These are phyloP conservation scores for Thunnus thynnus DNA, from an alignment of 2,113 vertebrate genomes.

Conservation along the genomic window DNA sequence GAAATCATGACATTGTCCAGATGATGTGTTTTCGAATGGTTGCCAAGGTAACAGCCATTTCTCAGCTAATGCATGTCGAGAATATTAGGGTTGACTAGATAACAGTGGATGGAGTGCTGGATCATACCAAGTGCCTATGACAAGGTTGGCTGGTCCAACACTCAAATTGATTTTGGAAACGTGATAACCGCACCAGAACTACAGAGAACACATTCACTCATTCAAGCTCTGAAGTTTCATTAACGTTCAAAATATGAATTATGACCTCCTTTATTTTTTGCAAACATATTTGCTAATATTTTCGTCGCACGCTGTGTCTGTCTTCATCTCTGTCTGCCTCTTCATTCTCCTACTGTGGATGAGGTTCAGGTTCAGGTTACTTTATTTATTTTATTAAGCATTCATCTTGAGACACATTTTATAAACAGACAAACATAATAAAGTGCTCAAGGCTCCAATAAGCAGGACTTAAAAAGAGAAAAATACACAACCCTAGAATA, in stretches of 20 bases:
- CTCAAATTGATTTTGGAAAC: slow-evolving; percentile 43
- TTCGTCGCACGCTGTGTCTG: not conserved
- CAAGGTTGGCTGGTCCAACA: slow-evolving; percentile 20
- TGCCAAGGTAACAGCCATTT: slow-evolving; percentile 64
- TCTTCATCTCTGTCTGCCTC: slow-evolving; percentile 1
- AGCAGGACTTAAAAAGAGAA: too few relatives aligned
- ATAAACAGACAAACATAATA: too few relatives aligned
- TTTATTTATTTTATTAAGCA: too few relatives aligned
- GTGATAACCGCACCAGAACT: slow-evolving; percentile 29
- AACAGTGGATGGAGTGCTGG: slow-evolving; percentile 46
- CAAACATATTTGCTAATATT: not conserved
- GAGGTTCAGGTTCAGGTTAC: slow-evolving; percentile 1
- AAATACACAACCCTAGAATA: too few relatives aligned
- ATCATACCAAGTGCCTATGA: slow-evolving; percentile 48
- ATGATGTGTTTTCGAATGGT: slow-evolving; percentile 60
- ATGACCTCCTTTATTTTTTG: not conserved
- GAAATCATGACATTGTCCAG: slow-evolving; percentile 60
- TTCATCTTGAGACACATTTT: too few relatives aligned
- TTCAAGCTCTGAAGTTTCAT: not conserved
- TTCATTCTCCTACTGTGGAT: slow-evolving; percentile 26
- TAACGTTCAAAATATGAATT: slow-evolving; percentile 11
- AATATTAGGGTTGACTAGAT: slow-evolving; percentile 40
- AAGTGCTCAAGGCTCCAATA: too few relatives aligned
- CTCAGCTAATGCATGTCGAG: slow-evolving; percentile 47
- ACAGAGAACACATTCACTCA: slow-evolving; percentile 17